Percentiles rank a stretch among this genome's conserved stretches.
Evolutionary conservation across 2,797 vertebrate genomes (phyloP).

Genomic region (Nannoperca obscura): DNA sequence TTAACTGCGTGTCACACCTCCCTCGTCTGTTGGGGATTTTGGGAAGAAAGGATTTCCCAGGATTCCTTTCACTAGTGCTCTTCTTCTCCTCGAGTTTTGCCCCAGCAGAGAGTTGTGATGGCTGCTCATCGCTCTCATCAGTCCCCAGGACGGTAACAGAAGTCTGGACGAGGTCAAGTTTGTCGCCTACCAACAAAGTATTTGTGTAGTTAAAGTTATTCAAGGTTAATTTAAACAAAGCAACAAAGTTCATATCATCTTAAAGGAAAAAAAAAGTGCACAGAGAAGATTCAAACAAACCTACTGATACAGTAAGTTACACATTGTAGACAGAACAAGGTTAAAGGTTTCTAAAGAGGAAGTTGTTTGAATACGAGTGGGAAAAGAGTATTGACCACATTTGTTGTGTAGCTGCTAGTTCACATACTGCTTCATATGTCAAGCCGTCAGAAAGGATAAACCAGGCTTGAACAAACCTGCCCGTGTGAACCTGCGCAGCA

Average conservation of each 20-base stretch:
- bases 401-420: background rate
- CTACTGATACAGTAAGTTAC: too few species aligned
- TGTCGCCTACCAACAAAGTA: slow-evolving; percentile 15
- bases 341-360: too few species aligned
- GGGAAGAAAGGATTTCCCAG: slow-evolving; percentile 44
- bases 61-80: background rate
- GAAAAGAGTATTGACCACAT: background rate
- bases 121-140: background rate
- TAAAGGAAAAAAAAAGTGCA: background rate
- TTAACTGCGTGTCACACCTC: slow-evolving; percentile 29
- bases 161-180: background rate
- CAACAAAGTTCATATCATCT: too few species aligned
- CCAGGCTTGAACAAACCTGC: slow-evolving; percentile 47
- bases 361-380: too few species aligned
- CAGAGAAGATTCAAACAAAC: background rate
- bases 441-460: background rate
- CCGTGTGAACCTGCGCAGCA: slow-evolving; percentile 69
- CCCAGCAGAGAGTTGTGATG: background rate
- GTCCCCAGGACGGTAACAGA: background rate
- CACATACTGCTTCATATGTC: background rate
- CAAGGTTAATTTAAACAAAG: background rate
- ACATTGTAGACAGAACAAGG: too few species aligned
- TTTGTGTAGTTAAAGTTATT: background rate
- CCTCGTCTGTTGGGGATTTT: slow-evolving; percentile 51
- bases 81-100: slow-evolving; percentile 35